These are phyloP conservation scores for Bergia sp. DNA, from an alignment of 92 coral and sea anemone genomes.

Conservation along the genomic window DNA sequence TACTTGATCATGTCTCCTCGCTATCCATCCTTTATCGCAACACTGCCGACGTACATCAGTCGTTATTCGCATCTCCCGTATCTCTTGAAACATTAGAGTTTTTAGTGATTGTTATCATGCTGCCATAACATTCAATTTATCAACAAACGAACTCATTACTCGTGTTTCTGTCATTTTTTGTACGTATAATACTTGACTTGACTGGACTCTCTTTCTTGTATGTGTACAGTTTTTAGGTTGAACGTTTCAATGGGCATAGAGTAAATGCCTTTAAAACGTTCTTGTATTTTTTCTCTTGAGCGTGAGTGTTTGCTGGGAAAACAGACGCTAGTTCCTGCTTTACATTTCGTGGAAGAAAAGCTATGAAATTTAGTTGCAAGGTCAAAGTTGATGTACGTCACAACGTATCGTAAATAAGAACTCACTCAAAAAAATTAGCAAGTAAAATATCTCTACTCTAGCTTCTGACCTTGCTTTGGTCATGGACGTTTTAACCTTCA, in stretches of 20 bases:
- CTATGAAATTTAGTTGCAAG: no score
- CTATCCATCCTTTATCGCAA: background rate
- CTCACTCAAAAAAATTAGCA: no score
- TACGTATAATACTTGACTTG: no score
- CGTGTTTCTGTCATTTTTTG: background rate
- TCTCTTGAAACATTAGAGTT: constrained; percentile 1
- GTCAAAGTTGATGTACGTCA: no score
- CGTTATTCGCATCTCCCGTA: background rate
- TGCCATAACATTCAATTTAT: background rate
- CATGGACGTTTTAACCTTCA: no score
- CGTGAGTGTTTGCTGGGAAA: background rate
- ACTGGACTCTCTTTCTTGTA: no score
- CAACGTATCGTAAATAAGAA: no score
- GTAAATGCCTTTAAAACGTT: no score
- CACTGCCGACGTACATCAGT: background rate
- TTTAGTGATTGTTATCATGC: background rate
- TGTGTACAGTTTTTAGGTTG: background rate
- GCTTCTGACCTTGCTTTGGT: no score
- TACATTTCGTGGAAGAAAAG: no score
- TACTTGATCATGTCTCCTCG: background rate
- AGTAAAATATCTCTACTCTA: no score
- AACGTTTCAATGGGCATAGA: background rate
- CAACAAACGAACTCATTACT: background rate
- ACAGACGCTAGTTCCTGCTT: no score
- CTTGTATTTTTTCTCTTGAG: background rate